Conservation (phyloP, 1,140 invertebrate species). For the Nilaparvata lugens region DNA sequence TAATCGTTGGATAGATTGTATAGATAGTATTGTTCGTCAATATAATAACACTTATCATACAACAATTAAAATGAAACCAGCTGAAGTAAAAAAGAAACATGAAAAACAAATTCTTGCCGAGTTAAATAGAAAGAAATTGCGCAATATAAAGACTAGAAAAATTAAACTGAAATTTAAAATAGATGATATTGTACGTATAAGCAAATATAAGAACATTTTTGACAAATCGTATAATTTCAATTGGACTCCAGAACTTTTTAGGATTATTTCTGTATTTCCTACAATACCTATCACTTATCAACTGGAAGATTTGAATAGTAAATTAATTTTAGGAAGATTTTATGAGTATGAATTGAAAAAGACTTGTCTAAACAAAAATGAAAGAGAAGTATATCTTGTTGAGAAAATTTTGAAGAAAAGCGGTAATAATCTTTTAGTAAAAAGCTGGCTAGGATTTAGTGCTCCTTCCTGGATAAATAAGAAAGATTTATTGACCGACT, state of each 20-base stretch:
- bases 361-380: too few species aligned
- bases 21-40: slow-evolving; percentile 29
- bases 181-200: slow-evolving; percentile 29
- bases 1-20: slow-evolving; percentile 18
- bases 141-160: too few species aligned
- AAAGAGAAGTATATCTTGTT: too few species aligned
- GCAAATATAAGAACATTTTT: slow-evolving; percentile 27
- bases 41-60: slow-evolving; percentile 35
- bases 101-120: slow-evolving; percentile 19
- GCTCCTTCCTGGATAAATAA: too few species aligned
- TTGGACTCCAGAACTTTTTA: slow-evolving; percentile 30
- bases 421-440: too few species aligned
- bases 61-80: slow-evolving; percentile 28
- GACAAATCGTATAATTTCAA: slow-evolving; percentile 29
- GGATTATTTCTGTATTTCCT: slow-evolving; percentile 15
- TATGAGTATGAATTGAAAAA: too few species aligned
- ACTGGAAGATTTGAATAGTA: too few species aligned
- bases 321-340: too few species aligned
- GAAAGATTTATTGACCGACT: too few species aligned
- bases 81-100: slow-evolving; percentile 27
- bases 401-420: too few species aligned
- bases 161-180: slow-evolving; percentile 27
- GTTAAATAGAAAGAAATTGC: slow-evolving; percentile 23
- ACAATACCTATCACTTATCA: slow-evolving; percentile 10
- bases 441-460: too few species aligned